Base-by-base conservation (phyloP, 2,888 invertebrate species). In the Sarcophaga caerulescens region DNA sequence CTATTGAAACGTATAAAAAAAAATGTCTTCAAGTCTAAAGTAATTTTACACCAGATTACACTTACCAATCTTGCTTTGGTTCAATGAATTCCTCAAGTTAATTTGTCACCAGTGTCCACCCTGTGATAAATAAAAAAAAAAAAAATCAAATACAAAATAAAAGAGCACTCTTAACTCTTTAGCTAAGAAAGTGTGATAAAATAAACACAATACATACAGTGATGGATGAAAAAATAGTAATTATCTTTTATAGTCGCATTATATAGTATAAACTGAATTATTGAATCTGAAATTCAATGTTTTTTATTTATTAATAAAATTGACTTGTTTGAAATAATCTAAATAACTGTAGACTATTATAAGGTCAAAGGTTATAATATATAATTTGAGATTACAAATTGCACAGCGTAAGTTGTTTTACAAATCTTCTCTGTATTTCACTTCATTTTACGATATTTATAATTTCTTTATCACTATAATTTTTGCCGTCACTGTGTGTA, bases 101-200 rank as follows among this genome's bases (percentile, higher is more conserved):
- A 84, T 86, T 87, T 85, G 82, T 83, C 87, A 81, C 81, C 73
- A 78, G 85, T 88, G 87, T 87, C 87, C 85, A 71, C 52, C 74
- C 57, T 73, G 45, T 74, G 87, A 88, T 88, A 88, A 85, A 79
- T 73, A 52, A 19, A 60, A 75, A 17, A 17, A 5, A 52, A 79
- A 17, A 17, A 5, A 52, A 79, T 73, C 44, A 35, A 73, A 44
- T 44, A 10, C 8, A 63, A 63, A 52, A 17, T 44, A 25, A 70
- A 25, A 23, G 8, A 11, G 10, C 45, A 57, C 47, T 80, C 60
- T 76, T 76, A 84, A 77, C 81, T 71, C 70, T 71, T 65, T 76
- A 47, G 59, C 75, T 21, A 63, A 78, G 74, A 77, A 69, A 21
- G 11, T 66, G n/a, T 44, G 65, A 79, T 76, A 82, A 71, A 66